A percentile compares a stretch with the other conserved stretches of the same genome.
phyloP scores from a whole-genome alignment of 2,797 vertebrate genomes.

The Moxostoma hubbsi region DNA sequence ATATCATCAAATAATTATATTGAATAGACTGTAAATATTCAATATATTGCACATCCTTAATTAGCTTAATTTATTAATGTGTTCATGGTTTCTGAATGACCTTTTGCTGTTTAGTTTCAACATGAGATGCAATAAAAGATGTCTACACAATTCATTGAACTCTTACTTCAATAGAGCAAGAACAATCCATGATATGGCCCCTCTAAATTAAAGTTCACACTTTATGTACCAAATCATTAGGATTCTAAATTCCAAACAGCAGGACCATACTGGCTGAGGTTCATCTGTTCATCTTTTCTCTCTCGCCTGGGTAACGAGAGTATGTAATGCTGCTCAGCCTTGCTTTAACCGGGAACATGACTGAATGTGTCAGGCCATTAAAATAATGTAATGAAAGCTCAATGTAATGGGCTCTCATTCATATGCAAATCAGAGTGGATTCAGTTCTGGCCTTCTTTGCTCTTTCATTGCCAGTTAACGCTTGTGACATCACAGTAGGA shows the following conservation, averaged over 20 bases:
- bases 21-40: too few relatives aligned
- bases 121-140: neutral
- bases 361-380: conserved; percentile 39
- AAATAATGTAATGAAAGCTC: conserved; percentile 49
- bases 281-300: neutral
- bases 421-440: conserved; percentile 60
- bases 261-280: neutral
- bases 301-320: conserved; percentile 11
- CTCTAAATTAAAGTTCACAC: neutral
- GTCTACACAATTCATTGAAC: neutral
- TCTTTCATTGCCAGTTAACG: conserved; percentile 49
- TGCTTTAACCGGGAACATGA: conserved; percentile 19
- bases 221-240: neutral
- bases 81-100: too few relatives aligned
- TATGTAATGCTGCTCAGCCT: neutral
- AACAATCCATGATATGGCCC: neutral
- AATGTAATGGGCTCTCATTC: conserved; percentile 59
- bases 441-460: conserved; percentile 45
- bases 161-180: neutral
- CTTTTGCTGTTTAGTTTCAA: too few relatives aligned
- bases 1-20: too few relatives aligned
- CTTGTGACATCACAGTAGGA: conserved; percentile 53
- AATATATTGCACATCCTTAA: too few relatives aligned
- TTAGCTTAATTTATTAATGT: too few relatives aligned
- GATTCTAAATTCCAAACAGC: conserved; percentile 6